A percentile compares a stretch with the other conserved stretches of the same genome.
These are phyloP conservation scores for Malacoctenus gilli DNA, from an alignment of 2,797 vertebrate genomes.

Conservation along the genomic window DNA sequence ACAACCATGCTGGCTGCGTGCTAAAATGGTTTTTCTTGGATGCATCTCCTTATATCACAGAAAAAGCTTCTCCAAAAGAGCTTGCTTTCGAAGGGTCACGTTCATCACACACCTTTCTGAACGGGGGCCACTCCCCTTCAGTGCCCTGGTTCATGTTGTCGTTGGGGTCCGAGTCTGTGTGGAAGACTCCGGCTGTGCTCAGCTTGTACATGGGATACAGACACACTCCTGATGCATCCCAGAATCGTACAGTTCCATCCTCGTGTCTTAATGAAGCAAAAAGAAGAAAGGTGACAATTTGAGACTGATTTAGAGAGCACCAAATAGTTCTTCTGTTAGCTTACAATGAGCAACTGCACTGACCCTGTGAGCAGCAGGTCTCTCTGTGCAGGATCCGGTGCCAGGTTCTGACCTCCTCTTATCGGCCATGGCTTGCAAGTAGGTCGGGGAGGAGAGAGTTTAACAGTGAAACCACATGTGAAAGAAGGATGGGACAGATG, in stretches of 20 bases:
- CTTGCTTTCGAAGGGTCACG: too few species aligned
- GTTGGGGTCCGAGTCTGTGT: conserved; percentile 90
- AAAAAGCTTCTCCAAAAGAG: too few species aligned
- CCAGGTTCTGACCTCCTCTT: conserved; percentile 89
- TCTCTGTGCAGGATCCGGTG: conserved; percentile 91
- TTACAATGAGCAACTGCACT: conserved; percentile 45
- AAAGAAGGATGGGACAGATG: too few species aligned
- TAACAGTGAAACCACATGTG: conserved; percentile 18
- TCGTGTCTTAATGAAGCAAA: conserved; percentile 85
- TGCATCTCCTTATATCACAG: too few species aligned
- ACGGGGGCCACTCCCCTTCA: conserved; percentile 96
- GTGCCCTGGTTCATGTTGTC: conserved; percentile 89
- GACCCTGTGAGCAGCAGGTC: conserved; percentile 97
- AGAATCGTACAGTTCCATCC: conserved; percentile 95
- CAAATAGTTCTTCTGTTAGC: too few species aligned
- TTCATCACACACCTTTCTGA: conserved; percentile 99
- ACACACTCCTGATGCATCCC: conserved; percentile 97
- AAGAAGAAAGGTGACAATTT: background rate
- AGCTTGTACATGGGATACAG: conserved; percentile 93
- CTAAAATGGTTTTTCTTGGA: too few species aligned
- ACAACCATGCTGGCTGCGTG: too few species aligned
- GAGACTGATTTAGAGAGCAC: background rate
- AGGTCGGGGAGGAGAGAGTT: conserved; percentile 36
- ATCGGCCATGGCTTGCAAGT: conserved; percentile 90
- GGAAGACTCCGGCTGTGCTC: conserved; percentile 90